Percentiles rank a stretch among this genome's conserved stretches.
Evolutionary conservation across 2,113 vertebrate genomes (phyloP).

Genomic region (Tichodroma muraria): DNA sequence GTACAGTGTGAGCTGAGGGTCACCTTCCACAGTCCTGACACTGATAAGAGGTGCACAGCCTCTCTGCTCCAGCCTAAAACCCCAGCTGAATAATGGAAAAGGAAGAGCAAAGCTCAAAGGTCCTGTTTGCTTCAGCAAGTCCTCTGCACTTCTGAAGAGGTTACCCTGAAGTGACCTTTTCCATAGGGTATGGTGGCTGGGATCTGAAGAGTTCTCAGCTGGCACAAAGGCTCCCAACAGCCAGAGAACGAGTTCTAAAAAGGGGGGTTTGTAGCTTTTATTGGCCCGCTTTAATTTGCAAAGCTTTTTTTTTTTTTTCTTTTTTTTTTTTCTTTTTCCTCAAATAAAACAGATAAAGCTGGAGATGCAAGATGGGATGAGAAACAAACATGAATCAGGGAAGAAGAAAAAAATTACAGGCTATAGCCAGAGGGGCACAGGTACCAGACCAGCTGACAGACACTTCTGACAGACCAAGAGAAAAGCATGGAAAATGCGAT

Average conservation of each 20-base stretch:
- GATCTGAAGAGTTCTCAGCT: background rate
- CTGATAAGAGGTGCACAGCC: fast-evolving
- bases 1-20: background rate
- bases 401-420: background rate
- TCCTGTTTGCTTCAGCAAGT: background rate
- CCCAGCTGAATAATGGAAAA: background rate
- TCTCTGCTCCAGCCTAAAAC: background rate
- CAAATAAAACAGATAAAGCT: background rate
- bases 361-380: background rate
- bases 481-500: background rate
- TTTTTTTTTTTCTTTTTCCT: too few relatives aligned
- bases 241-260: background rate
- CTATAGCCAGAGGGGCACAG: background rate
- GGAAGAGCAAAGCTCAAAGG: background rate
- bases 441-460: background rate
- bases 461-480: background rate
- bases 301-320: background rate
- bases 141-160: background rate
- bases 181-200: fast-evolving
- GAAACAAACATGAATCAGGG: background rate
- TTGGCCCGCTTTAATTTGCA: background rate
- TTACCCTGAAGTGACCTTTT: background rate
- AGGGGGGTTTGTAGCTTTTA: background rate
- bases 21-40: fast-evolving
- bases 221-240: background rate